Base-by-base conservation (phyloP, 2,797 vertebrate species). In the Pampus argenteus region DNA sequence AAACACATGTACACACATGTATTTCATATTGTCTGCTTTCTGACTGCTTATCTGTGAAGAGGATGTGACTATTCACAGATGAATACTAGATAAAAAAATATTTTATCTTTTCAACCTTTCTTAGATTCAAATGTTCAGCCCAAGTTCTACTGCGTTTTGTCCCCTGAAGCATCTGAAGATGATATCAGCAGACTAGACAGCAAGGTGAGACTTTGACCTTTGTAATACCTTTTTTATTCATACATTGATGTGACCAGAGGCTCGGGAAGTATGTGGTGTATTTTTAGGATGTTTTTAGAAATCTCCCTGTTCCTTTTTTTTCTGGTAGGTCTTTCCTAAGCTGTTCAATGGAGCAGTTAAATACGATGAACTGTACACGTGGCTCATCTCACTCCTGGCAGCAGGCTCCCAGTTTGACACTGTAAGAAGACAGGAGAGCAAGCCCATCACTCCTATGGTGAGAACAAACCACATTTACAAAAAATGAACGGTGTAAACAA, bases 131-230 rank as follows among this genome's bases (percentile, higher is more conserved):
- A 90, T 18, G 90, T 92, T 22, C 97, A 98, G 68, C 98, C 97
- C 48, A 96, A 97, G 71, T 99, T 99, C 93, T 99, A 99, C 94
- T 98, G 97, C 47, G 93, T 99, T 78, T 93, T 99, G 3, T 98
- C 97, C 8, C 96, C 95, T 9, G 98, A 99, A 85, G 96, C 96
- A 1, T 99, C 97, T 36, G 97, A 98, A 79, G 97, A 99, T 79
- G 98, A 98, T 59, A 91, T 97, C 83, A 97, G 95, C 86, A 95
- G 96, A 61, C 93, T 99, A 1, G 97, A 99, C 81, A 84, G 89
- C 91, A 95, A 79, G 94, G 98, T 99, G 88, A 89, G 28, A 50
- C 38, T 26, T 48, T 26, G 6, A 64, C 22, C 4, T 6, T 14
- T 59, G 17, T 49, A 11, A 23, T 23, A 49, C 10, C 48, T 31